phyloP scores from a whole-genome alignment of 2,113 vertebrate species.

The Pelobates fuscus region DNA sequence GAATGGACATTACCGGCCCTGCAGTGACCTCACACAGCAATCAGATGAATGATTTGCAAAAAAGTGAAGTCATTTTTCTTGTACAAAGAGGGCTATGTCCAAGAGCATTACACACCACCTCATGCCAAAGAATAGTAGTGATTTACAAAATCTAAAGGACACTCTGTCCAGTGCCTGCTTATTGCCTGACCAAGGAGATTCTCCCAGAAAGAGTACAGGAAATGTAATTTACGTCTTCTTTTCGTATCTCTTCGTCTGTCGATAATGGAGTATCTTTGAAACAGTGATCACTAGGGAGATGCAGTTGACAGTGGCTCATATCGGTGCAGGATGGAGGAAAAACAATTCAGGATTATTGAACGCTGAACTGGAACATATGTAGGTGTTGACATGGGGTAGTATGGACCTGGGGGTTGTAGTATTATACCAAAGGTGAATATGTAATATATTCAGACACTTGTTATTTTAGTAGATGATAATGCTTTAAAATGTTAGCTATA shows the following conservation, averaged over 20 bases:
- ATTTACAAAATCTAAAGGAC: not conserved
- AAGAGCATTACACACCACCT: not conserved
- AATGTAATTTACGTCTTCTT: not conserved
- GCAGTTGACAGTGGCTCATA: not conserved
- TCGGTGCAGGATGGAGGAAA: not conserved
- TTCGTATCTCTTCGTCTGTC: too few species aligned
- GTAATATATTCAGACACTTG: too few species aligned
- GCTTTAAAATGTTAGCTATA: too few species aligned
- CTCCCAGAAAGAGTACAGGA: not conserved
- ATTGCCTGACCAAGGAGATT: not conserved
- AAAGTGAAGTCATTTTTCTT: conserved; percentile 35
- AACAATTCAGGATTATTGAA: not conserved
- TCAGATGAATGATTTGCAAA: conserved; percentile 14
- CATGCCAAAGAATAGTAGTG: not conserved
- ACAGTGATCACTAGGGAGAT: not conserved
- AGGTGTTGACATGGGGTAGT: too few species aligned
- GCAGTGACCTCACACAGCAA: conserved; percentile 37
- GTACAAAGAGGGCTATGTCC: conserved; percentile 1
- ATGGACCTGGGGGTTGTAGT: too few species aligned
- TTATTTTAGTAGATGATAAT: too few species aligned
- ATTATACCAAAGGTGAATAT: too few species aligned
- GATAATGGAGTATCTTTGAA: not conserved
- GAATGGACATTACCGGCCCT: conserved; percentile 6
- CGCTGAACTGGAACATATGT: conserved; percentile 5
- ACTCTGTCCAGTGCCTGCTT: not conserved